Evolutionary conservation across 2,797 vertebrate genomes (phyloP).

Genomic region (Sebastes taczanowskii): DNA sequence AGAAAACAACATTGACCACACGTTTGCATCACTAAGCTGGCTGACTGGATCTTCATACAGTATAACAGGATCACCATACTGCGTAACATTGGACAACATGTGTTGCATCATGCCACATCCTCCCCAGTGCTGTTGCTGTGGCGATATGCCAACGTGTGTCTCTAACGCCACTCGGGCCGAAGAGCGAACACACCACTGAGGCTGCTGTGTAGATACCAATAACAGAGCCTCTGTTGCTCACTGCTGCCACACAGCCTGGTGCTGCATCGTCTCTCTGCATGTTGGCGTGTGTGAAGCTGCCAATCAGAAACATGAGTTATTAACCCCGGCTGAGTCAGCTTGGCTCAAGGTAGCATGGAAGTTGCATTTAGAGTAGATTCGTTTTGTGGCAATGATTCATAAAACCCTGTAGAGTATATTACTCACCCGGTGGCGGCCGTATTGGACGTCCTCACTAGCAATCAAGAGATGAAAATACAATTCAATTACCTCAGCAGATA

Average conservation of each 20-base stretch:
- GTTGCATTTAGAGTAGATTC: background rate
- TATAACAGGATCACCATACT: background rate
- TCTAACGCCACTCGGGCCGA: background rate
- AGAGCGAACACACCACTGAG: background rate
- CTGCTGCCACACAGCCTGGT: background rate
- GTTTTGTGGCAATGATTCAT: background rate
- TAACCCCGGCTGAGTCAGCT: background rate
- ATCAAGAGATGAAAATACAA: background rate
- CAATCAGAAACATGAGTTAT: background rate
- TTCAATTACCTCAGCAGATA: background rate
- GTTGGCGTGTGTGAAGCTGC: background rate
- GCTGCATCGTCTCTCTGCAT: background rate
- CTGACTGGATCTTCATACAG: background rate
- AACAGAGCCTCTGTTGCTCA: background rate
- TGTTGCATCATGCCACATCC: slow-evolving; percentile 47
- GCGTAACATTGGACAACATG: background rate
- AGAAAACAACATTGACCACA: background rate
- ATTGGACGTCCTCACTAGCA: background rate
- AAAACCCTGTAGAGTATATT: background rate
- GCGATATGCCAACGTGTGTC: slow-evolving; percentile 8
- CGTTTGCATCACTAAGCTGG: background rate
- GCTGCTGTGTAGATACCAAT: background rate
- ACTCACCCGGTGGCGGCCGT: background rate
- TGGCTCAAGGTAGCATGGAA: background rate
- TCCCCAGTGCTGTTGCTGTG: slow-evolving; percentile 34